Percentiles rank a stretch among this genome's conserved stretches.
Evolutionary conservation across 2,888 invertebrate genomes (phyloP).

Genomic region (Catotricha subobsoleta): DNA sequence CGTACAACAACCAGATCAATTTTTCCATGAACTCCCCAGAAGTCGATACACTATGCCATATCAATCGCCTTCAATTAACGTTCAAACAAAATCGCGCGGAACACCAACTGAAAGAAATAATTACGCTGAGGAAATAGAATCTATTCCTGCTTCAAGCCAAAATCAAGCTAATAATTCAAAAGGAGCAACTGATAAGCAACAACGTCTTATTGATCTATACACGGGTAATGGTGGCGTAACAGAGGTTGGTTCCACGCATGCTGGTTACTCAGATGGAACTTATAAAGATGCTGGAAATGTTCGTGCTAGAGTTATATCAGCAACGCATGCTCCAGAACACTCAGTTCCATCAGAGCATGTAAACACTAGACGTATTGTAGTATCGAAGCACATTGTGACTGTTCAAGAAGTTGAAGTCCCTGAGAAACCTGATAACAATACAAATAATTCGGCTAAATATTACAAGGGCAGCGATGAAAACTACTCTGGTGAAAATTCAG

Average conservation of each 20-base stretch:
- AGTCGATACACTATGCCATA: not conserved
- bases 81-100: slow-evolving; percentile 13
- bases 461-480: not conserved
- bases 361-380: slow-evolving; percentile 40
- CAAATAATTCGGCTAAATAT: slow-evolving; percentile 22
- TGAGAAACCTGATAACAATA: slow-evolving; percentile 15
- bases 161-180: not conserved
- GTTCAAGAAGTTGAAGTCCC: slow-evolving; percentile 39
- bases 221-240: slow-evolving; percentile 30
- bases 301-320: slow-evolving; percentile 36
- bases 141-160: not conserved
- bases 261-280: slow-evolving; percentile 21
- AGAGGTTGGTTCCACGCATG: slow-evolving; percentile 19
- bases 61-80: slow-evolving; percentile 5
- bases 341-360: slow-evolving; percentile 35
- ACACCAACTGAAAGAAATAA: slow-evolving; percentile 5
- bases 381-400: slow-evolving; percentile 41
- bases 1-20: slow-evolving; percentile 1
- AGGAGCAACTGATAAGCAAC: not conserved
- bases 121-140: not conserved
- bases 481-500: not conserved
- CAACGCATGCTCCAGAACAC: slow-evolving; percentile 35
- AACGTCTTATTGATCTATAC: slow-evolving; percentile 29
- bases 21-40: not conserved
- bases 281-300: slow-evolving; percentile 29